Evolutionary conservation across 2,888 invertebrate species (phyloP).

Genomic region (Tipula unca): DNA sequence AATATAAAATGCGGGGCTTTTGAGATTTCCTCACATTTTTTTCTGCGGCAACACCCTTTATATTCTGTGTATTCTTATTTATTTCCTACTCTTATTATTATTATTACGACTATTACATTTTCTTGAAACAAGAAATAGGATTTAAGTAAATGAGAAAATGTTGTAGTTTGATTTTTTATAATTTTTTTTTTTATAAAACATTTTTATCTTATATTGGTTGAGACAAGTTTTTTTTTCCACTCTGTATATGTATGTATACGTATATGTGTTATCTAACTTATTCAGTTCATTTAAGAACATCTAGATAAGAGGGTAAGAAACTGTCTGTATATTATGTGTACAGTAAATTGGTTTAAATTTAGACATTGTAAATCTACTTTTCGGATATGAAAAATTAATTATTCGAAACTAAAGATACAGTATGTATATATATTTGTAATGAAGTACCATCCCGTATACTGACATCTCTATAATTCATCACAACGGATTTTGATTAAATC

Average conservation of each 20-base stretch:
- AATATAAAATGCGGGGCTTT: neutral
- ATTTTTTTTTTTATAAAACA: neutral
- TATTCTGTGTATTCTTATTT: neutral
- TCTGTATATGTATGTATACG: neutral
- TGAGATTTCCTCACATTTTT: neutral
- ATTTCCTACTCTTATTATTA: neutral
- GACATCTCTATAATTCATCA: neutral
- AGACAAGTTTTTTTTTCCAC: neutral
- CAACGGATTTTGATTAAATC: neutral
- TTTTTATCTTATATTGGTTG: neutral
- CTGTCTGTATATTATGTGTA: neutral
- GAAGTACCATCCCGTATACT: too few relatives aligned
- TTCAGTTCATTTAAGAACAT: neutral
- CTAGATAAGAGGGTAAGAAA: neutral
- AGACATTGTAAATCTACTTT: neutral
- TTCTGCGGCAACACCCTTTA: neutral
- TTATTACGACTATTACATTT: neutral
- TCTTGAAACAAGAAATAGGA: neutral
- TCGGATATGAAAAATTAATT: neutral
- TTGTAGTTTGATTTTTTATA: neutral
- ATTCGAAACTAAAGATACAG: neutral
- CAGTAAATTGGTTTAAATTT: neutral
- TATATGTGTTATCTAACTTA: neutral
- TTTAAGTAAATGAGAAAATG: neutral
- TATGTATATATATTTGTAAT: too few relatives aligned